phyloP scores from a whole-genome alignment of 2,797 vertebrate genomes.

The Cryptoprocta ferox region DNA sequence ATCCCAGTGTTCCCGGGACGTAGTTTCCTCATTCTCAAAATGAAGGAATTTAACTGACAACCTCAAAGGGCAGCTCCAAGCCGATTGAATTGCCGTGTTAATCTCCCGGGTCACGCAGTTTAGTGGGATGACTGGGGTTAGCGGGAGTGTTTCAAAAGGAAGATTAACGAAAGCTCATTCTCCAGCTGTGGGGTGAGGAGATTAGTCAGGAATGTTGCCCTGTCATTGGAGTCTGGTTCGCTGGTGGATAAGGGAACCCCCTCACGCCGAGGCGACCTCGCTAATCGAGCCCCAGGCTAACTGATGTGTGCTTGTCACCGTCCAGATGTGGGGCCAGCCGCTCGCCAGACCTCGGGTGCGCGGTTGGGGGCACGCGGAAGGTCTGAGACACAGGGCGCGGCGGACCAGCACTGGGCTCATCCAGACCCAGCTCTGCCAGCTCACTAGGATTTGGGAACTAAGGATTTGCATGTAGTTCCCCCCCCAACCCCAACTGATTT shows the following conservation, averaged over 20 bases:
- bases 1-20: neutral
- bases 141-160: neutral
- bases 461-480: neutral
- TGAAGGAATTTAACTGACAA: neutral
- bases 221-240: neutral
- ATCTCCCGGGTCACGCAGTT: neutral
- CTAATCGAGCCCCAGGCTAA: rapidly evolving
- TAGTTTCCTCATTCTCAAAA: neutral
- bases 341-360: neutral
- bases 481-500: neutral
- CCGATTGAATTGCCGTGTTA: neutral
- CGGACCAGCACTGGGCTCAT: neutral
- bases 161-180: neutral
- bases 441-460: neutral
- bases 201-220: neutral
- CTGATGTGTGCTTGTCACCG: neutral
- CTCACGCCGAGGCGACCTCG: rapidly evolving
- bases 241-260: neutral
- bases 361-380: neutral
- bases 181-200: neutral
- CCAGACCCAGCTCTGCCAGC: neutral
- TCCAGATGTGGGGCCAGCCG: neutral
- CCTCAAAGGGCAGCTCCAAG: neutral
- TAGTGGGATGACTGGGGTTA: neutral
- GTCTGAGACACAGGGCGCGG: neutral